A percentile compares a stretch with the other conserved stretches of the same genome.
These are phyloP conservation scores for Dreissena rostriformis DNA, from an alignment of 1,140 invertebrate species.

Conservation along the genomic window DNA sequence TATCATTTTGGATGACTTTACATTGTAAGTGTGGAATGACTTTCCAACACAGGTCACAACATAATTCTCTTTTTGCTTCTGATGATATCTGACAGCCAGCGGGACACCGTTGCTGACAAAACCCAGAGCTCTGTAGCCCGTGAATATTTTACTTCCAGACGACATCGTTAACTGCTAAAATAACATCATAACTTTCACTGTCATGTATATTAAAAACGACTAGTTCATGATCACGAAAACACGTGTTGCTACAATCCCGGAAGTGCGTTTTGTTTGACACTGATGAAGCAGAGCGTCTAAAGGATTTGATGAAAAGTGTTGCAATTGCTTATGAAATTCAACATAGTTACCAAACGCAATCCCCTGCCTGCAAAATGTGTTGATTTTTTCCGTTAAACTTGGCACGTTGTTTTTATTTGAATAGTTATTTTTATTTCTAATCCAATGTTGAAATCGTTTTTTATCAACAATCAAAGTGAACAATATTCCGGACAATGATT, in stretches of 20 bases:
- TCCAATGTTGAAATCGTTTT: no score
- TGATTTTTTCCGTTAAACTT: no score
- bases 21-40: slow-evolving; percentile 95
- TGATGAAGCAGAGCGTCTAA: neutral
- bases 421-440: no score
- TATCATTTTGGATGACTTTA: slow-evolving; percentile 69
- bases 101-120: slow-evolving; percentile 97
- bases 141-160: slow-evolving; percentile 86
- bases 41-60: slow-evolving; percentile 94
- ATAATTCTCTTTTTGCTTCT: slow-evolving; percentile 92
- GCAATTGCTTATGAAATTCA: no score
- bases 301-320: no score
- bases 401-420: no score
- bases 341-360: no score
- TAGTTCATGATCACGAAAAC: slow-evolving; percentile 33
- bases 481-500: no score
- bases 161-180: slow-evolving; percentile 42
- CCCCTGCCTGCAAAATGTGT: no score
- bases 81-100: slow-evolving; percentile 91
- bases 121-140: slow-evolving; percentile 91
- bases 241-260: slow-evolving; percentile 35
- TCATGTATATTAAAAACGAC: neutral
- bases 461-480: no score
- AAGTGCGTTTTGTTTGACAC: slow-evolving; percentile 34
- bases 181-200: no score